Conservation (phyloP, 2,888 invertebrate genomes). For the Oscheius sp. region DNA sequence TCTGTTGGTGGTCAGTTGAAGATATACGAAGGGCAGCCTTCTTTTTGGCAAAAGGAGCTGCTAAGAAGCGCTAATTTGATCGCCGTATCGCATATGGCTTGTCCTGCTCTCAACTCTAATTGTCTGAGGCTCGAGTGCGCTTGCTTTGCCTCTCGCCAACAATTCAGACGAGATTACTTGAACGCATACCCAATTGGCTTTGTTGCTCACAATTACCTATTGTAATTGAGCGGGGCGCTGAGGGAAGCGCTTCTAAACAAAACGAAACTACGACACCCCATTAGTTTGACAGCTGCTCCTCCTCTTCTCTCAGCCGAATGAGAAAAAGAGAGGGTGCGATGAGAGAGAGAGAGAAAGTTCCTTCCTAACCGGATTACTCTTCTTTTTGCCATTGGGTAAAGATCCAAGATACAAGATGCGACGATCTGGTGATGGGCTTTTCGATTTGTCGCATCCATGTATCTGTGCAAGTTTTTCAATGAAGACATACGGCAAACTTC, state of each 20-base stretch:
- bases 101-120: conserved; percentile 33
- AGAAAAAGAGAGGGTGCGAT: neutral
- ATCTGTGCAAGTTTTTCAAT: conserved; percentile 26
- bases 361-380: neutral
- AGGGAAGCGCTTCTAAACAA: conserved; percentile 13
- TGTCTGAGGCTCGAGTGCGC: conserved; percentile 26
- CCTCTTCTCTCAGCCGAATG: neutral
- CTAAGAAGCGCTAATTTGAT: conserved; percentile 30
- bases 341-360: neutral
- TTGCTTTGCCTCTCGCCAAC: conserved; percentile 26
- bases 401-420: neutral
- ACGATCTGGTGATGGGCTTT: conserved; percentile 26
- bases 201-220: conserved; percentile 63
- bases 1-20: neutral
- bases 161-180: conserved; percentile 32
- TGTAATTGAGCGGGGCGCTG: conserved; percentile 53
- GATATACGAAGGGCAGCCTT: no score
- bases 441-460: conserved; percentile 27
- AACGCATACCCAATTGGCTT: conserved; percentile 53
- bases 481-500: conserved; percentile 24
- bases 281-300: conserved; percentile 9
- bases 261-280: conserved; percentile 14
- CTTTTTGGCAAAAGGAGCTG: no score
- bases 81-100: conserved; percentile 38
- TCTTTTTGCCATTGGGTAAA: conserved; percentile 13